These are phyloP conservation scores for Rhynchopsitta pachyrhyncha DNA, from an alignment of 2,113 vertebrate genomes.

Conservation along the genomic window DNA sequence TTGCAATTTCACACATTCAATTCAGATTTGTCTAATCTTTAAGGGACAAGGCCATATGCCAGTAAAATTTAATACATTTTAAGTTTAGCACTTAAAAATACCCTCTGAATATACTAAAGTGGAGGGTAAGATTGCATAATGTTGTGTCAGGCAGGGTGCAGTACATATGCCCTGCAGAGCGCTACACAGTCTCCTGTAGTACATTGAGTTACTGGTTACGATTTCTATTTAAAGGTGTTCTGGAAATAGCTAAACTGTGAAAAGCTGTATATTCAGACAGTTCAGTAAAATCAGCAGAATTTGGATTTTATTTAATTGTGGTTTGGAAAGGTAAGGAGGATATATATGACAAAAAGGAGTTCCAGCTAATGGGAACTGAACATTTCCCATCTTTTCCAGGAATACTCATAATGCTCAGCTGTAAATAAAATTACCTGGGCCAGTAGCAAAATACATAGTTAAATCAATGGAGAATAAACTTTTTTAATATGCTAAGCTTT, in stretches of 20 bases:
- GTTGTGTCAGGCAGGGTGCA: background rate
- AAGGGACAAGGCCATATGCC: background rate
- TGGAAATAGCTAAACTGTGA: background rate
- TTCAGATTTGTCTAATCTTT: background rate
- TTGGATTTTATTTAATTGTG: background rate
- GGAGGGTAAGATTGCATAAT: background rate
- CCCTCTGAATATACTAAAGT: background rate
- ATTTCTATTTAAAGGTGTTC: background rate
- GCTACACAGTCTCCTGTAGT: background rate
- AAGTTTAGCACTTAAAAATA: background rate
- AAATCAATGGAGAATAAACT: background rate
- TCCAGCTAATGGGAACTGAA: background rate
- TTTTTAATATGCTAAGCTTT: background rate
- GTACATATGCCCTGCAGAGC: background rate
- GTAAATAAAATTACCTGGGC: background rate
- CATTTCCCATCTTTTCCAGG: background rate
- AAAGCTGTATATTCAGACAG: background rate
- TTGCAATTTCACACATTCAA: background rate
- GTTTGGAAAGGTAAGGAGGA: background rate
- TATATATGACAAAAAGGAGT: background rate
- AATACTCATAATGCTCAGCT: background rate
- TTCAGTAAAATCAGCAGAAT: background rate
- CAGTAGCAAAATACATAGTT: background rate
- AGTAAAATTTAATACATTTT: background rate
- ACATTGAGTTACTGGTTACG: background rate